Evolutionary conservation across 2,113 vertebrate genomes (phyloP).

Genomic region (Drymodes brunneopygia): DNA sequence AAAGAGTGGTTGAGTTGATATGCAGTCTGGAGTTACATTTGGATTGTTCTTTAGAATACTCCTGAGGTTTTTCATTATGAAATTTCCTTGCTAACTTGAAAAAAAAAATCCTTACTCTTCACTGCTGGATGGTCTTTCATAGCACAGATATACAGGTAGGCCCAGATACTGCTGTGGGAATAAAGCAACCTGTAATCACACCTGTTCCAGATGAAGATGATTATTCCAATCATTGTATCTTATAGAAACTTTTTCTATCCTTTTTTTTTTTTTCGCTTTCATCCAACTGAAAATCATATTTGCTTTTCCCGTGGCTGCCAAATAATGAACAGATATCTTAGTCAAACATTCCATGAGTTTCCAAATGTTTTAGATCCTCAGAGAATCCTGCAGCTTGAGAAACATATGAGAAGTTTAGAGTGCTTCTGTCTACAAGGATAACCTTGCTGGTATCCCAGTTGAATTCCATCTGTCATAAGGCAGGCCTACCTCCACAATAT

Average conservation of each 20-base stretch:
- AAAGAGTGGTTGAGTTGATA: not conserved
- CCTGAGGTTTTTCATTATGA: not conserved
- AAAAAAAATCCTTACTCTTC: not conserved
- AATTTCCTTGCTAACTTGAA: not conserved
- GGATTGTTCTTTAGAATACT: not conserved
- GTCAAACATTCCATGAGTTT: constrained; percentile 42
- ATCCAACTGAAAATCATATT: not conserved
- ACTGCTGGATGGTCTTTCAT: not conserved
- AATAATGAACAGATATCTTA: constrained; percentile 45
- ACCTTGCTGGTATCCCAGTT: constrained; percentile 21
- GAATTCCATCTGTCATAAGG: constrained; percentile 57
- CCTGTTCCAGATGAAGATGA: not conserved
- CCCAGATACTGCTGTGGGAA: not conserved
- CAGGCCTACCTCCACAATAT: not conserved
- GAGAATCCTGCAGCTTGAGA: constrained; percentile 55
- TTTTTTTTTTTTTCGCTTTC: not conserved
- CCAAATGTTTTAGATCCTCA: constrained; percentile 59
- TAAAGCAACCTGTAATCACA: not conserved
- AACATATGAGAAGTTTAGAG: constrained; percentile 62
- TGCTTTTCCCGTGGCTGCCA: not conserved
- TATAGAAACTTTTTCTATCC: not conserved
- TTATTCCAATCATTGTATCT: not conserved
- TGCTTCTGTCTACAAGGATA: constrained; percentile 39
- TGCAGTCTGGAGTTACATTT: accelerated
- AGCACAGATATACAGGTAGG: not conserved